These are phyloP conservation scores for Salvelinus fontinalis DNA, from an alignment of 2,113 vertebrate genomes.

Conservation along the genomic window DNA sequence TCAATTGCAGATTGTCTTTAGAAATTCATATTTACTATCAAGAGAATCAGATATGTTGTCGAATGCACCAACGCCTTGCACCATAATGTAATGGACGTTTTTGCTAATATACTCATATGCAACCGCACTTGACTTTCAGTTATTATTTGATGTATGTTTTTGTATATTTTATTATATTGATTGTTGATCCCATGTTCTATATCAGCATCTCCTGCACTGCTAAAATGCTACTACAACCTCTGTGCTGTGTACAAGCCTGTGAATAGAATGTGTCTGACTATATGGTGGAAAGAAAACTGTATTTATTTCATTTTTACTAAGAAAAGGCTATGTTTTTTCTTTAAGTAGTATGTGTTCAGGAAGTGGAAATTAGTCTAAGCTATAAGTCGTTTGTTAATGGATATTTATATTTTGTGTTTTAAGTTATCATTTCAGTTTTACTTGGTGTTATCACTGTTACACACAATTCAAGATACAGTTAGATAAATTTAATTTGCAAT, in stretches of 20 bases:
- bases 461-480: neutral
- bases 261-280: neutral
- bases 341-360: slow-evolving; percentile 9
- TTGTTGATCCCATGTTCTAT: neutral
- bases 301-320: slow-evolving; percentile 12
- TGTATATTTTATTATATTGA: neutral
- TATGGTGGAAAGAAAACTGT: neutral
- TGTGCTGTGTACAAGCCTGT: neutral
- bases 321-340: slow-evolving; percentile 18
- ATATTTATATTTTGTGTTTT: slow-evolving; percentile 41
- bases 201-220: neutral
- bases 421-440: neutral
- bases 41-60: too few species aligned
- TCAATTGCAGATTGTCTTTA: too few species aligned
- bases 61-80: too few species aligned
- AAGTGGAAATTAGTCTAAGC: slow-evolving; percentile 17
- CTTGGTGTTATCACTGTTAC: slow-evolving; percentile 10
- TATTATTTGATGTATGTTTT: neutral
- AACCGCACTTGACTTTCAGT: neutral
- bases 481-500: neutral
- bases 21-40: too few species aligned
- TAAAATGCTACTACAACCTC: neutral
- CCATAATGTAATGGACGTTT: too few species aligned
- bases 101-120: neutral
- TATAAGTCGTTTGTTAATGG: slow-evolving; percentile 24